Evolutionary conservation across 1,140 invertebrate genomes (phyloP), one percentile per base, ranked within the genome.

Genomic region (Tetramorium parvispinum): DNA sequence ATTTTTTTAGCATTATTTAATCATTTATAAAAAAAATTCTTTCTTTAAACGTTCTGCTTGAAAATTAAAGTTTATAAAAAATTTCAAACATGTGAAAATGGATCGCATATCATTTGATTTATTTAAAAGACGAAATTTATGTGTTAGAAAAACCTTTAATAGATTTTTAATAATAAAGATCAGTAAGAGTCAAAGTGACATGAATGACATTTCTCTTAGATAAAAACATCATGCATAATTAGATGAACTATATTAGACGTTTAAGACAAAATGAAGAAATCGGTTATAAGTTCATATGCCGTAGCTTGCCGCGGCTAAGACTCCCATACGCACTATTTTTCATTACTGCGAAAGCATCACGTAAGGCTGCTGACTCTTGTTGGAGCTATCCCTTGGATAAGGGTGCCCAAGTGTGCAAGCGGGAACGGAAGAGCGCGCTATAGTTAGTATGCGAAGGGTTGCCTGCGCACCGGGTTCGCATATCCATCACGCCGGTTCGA

Each of bases 401-500:
- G 85, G 70, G 65, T 87, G 77, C 61, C 73, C 43, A 61, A 87
- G 88, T 73, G 46, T 63, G 51, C 24, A 55, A 27, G 49, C 32
- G 53, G 61, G 40, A 49, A 55, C 55, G 61, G 63, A 68, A 70
- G 77, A 61, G 76, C 53, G 75, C 59, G 40, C 57, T 79, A 79
- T 89, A 90, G 90, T 94, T 94, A 86, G 91, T 94, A 94, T 94
- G 93, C 94, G 86, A 92, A 88, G 79, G 87, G 87, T 85, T 90
- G 88, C 88, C 90, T 89, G 89, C 88, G 82, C 70, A 89, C 90
- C 88, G 82, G 92, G 91, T 91, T 89, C 89, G 88, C 91, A 92
- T 93, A 94, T 94, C 94, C 91, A 92, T 94, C 94, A 94, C 93
- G 92, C 88, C 71, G 85, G 82, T 85, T 90, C 88, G 79, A 87